Conservation (phyloP, 2,113 vertebrate genomes). For the human region GRCh38 chr5:107039001-107039500, state of each 20-base stretch:
- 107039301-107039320: neutral
- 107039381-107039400: neutral
- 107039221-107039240: neutral
- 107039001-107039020: neutral
- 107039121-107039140: neutral
- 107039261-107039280: neutral
- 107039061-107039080: neutral
- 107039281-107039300: neutral
- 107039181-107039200: neutral
- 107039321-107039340: neutral
- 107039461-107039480: neutral
- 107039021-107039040: neutral
- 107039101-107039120: neutral
- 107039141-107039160: neutral
- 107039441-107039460: neutral
- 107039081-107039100: neutral
- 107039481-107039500: neutral
- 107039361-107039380: neutral
- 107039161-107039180: neutral
- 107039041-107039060: neutral
- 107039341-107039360: neutral
- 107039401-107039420: neutral
- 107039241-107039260: neutral
- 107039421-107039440: neutral
- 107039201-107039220: neutral